Evolutionary conservation across 2,797 vertebrate species (phyloP).

Genomic region (Crenichthys baileyi): DNA sequence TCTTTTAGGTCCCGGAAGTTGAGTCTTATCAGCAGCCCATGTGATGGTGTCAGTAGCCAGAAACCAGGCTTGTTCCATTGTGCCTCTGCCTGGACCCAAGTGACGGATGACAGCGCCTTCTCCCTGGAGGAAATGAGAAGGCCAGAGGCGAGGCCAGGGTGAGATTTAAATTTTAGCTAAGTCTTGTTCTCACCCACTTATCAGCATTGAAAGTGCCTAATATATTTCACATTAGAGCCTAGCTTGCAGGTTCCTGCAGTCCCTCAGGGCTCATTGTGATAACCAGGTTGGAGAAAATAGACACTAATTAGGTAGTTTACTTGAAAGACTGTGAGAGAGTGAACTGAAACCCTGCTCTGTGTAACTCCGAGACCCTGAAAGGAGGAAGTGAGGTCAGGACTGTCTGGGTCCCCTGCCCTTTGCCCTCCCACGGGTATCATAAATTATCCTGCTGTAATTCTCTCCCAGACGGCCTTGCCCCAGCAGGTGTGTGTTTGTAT

Average conservation of each 20-base stretch:
- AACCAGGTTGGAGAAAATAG: slow-evolving; percentile 37
- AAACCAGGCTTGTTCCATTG: slow-evolving; percentile 78
- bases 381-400: slow-evolving; percentile 79
- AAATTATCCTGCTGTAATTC: slow-evolving; percentile 84
- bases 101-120: slow-evolving; percentile 83
- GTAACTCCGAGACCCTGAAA: slow-evolving; percentile 65
- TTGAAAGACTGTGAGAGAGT: slow-evolving; percentile 44
- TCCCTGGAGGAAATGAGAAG: slow-evolving; percentile 80
- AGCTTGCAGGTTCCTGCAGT: slow-evolving; percentile 8
- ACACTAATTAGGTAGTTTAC: slow-evolving; percentile 32
- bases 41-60: slow-evolving; percentile 78
- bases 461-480: slow-evolving; percentile 78
- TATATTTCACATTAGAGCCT: slow-evolving; percentile 21
- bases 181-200: slow-evolving; percentile 50
- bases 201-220: slow-evolving; percentile 30
- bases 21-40: slow-evolving; percentile 82
- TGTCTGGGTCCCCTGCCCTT: slow-evolving; percentile 79
- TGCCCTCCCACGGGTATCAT: slow-evolving; percentile 80
- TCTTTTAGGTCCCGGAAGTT: slow-evolving; percentile 79
- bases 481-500: slow-evolving; percentile 88
- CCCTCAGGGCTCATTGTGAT: slow-evolving; percentile 43
- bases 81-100: slow-evolving; percentile 79
- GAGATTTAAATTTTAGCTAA: slow-evolving; percentile 53
- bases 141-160: slow-evolving; percentile 69
- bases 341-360: slow-evolving; percentile 36